A percentile compares a stretch with the other conserved stretches of the same genome.
Conservation (phyloP, 2,797 vertebrate species). For the Glyptemys insculpta region DNA sequence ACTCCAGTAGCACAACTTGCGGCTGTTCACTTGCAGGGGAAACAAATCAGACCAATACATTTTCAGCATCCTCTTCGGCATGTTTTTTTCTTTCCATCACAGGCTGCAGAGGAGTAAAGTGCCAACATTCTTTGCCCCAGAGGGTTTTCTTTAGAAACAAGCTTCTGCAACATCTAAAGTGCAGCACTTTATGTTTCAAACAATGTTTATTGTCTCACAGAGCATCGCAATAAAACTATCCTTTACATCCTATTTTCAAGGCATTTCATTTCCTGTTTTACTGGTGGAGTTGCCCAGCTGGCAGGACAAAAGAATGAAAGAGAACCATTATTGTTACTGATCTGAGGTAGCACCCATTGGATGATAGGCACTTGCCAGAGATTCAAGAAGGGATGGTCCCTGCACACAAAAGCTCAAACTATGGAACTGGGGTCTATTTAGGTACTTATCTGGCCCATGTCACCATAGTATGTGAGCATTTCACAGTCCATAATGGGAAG, state of each 20-base stretch:
- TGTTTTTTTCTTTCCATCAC: not conserved
- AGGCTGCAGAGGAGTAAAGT: not conserved
- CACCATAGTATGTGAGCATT: not conserved
- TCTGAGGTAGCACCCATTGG: not conserved
- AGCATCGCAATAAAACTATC: not conserved
- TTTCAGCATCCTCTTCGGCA: not conserved
- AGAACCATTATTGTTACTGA: not conserved
- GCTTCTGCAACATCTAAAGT: not conserved
- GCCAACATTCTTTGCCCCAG: not conserved
- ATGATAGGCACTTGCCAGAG: fast-evolving
- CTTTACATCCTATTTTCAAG: not conserved
- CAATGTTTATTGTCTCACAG: not conserved
- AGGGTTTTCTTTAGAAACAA: not conserved
- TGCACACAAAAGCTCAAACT: fast-evolving
- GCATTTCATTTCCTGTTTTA: not conserved
- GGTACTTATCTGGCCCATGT: not conserved
- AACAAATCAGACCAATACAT: fast-evolving
- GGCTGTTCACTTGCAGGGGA: not conserved
- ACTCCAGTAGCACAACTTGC: too few relatives aligned
- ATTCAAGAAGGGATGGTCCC: not conserved
- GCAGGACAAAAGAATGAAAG: fast-evolving
- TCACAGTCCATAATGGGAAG: too few relatives aligned
- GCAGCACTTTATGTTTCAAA: not conserved
- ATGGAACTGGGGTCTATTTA: not conserved
- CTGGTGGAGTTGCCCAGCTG: not conserved